phyloP scores from a whole-genome alignment of 2,888 invertebrate species.

The Cacoxenus indagator region DNA sequence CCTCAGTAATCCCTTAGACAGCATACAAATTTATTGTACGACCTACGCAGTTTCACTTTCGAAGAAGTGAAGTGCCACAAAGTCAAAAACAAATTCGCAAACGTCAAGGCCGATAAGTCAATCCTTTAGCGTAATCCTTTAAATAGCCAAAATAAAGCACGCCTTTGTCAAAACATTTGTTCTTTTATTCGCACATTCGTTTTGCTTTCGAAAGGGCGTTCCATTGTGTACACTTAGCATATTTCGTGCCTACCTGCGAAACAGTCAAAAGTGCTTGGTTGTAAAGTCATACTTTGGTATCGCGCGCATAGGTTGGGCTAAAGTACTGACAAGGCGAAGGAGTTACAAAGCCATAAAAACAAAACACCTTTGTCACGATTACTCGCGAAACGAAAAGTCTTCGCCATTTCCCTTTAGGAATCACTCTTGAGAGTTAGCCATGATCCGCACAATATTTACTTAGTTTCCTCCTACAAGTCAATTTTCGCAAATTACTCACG shows the following conservation, averaged over 20 bases:
- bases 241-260: conserved; percentile 35
- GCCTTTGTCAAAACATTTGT: conserved; percentile 65
- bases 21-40: conserved; percentile 28
- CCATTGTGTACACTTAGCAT: conserved; percentile 51
- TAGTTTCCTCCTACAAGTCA: conserved; percentile 38
- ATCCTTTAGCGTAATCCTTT: conserved; percentile 71
- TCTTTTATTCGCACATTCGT: conserved; percentile 42
- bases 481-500: conserved; percentile 45
- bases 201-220: conserved; percentile 51
- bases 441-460: conserved; percentile 48
- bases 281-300: conserved; percentile 53
- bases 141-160: conserved; percentile 69
- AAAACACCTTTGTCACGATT: conserved; percentile 60
- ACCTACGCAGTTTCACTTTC: conserved; percentile 55
- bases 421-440: conserved; percentile 43
- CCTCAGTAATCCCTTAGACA: conserved; percentile 24
- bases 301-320: conserved; percentile 1
- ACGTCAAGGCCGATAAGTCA: conserved; percentile 66
- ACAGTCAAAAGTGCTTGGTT: conserved; percentile 40
- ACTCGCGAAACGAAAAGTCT: conserved; percentile 21
- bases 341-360: conserved; percentile 65
- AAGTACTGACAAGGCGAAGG: conserved; percentile 49
- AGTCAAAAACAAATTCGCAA: not conserved
- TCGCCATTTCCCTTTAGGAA: conserved; percentile 46
- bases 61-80: not conserved